phyloP scores from a whole-genome alignment of 1,140 invertebrate genomes.

The Scaptodrosophila lebanonensis region DNA sequence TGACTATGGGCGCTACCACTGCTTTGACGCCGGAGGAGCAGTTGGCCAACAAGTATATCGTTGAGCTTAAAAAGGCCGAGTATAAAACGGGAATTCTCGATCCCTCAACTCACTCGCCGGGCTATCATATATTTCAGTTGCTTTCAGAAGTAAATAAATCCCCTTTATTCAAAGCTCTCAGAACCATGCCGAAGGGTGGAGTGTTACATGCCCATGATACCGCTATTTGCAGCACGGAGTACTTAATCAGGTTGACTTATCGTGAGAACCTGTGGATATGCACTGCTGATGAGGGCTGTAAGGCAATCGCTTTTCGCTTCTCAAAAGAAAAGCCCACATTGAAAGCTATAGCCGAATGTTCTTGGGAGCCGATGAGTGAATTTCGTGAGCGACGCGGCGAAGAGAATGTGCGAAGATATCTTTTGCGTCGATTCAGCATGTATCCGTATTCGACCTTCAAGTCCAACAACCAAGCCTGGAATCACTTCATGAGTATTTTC shows the following conservation, averaged over 20 bases:
- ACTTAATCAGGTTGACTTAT: constrained; percentile 57
- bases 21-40: constrained; percentile 29
- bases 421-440: constrained; percentile 46
- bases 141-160: constrained; percentile 81
- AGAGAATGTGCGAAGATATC: constrained; percentile 23
- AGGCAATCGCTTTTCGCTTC: constrained; percentile 75
- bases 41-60: constrained; percentile 41
- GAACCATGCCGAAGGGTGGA: constrained; percentile 84
- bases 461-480: constrained; percentile 83
- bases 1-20: constrained; percentile 17
- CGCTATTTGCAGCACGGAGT: constrained; percentile 82
- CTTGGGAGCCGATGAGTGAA: constrained; percentile 80
- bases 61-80: constrained; percentile 25
- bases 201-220: constrained; percentile 86
- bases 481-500: constrained; percentile 82
- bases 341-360: constrained; percentile 49
- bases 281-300: constrained; percentile 23
- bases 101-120: constrained; percentile 26
- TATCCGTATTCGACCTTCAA: constrained; percentile 78
- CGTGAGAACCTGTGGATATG: constrained; percentile 56
- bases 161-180: constrained; percentile 83
- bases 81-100: constrained; percentile 30
- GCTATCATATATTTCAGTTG: constrained; percentile 81
- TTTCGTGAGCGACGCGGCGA: constrained; percentile 71
- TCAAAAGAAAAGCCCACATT: constrained; percentile 60